Conservation (phyloP, 2,113 vertebrate genomes). For the Cromileptes altivelis region DNA sequence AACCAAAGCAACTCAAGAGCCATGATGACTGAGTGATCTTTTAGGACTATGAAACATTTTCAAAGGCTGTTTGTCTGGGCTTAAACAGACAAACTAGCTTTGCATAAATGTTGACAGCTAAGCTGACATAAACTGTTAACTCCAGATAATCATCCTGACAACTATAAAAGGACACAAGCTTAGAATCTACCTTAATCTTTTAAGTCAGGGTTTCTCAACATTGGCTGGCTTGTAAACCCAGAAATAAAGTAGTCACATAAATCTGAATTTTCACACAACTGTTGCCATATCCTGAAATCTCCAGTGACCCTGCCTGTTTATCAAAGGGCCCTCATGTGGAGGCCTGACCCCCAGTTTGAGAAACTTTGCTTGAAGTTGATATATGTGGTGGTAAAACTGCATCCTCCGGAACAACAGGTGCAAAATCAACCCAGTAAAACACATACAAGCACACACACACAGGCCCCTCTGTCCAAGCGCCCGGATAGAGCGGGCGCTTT, state of each 20-base stretch:
- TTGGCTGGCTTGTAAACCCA: not conserved
- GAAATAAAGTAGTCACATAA: not conserved
- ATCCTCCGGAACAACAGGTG: slow-evolving; percentile 72
- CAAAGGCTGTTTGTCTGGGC: slow-evolving; percentile 5
- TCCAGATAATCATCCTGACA: slow-evolving; percentile 8
- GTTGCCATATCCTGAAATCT: not conserved
- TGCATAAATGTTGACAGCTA: slow-evolving; percentile 14
- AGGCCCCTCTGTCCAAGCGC: slow-evolving; percentile 72
- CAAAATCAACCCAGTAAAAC: slow-evolving; percentile 56
- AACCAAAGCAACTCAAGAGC: not conserved
- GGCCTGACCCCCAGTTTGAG: not conserved
- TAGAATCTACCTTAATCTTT: slow-evolving; percentile 14
- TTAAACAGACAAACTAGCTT: slow-evolving; percentile 10
- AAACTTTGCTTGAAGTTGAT: slow-evolving; percentile 45
- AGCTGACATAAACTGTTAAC: slow-evolving; percentile 9
- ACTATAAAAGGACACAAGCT: slow-evolving; percentile 13
- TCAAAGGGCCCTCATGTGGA: not conserved
- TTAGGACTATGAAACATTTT: not conserved
- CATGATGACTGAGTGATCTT: not conserved
- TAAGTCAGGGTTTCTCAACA: not conserved
- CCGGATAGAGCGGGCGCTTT: slow-evolving; percentile 80
- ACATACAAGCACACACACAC: slow-evolving; percentile 60
- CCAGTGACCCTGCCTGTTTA: not conserved
- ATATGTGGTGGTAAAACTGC: slow-evolving; percentile 37
- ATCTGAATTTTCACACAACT: not conserved